Evolutionary conservation across 2,113 vertebrate genomes (phyloP).

Genomic region (Pseudorhombus dupliciocellatus): DNA sequence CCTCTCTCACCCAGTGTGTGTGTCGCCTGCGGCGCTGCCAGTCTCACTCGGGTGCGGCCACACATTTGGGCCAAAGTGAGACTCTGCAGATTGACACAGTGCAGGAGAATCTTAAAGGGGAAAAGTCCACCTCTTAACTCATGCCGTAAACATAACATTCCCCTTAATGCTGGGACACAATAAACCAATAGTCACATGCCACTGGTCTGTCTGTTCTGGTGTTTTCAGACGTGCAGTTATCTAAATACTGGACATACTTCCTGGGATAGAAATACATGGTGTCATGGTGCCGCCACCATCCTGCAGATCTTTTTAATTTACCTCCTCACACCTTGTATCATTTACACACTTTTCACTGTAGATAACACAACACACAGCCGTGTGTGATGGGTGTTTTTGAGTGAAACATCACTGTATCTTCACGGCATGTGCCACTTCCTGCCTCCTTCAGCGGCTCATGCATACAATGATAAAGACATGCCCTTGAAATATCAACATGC

Average conservation of each 20-base stretch:
- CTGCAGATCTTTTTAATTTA: too few species aligned
- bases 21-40: constrained; percentile 9
- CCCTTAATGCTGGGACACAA: too few species aligned
- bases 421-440: neutral
- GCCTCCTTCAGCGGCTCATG: neutral
- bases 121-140: neutral
- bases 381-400: neutral
- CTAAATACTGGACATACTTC: too few species aligned
- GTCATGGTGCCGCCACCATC: too few species aligned
- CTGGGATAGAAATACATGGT: too few species aligned
- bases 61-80: constrained; percentile 43
- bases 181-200: too few species aligned
- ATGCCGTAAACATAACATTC: too few species aligned
- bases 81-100: constrained; percentile 18
- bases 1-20: neutral
- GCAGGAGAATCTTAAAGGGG: neutral
- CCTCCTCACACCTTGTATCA: neutral
- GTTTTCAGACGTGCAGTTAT: too few species aligned
- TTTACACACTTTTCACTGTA: neutral
- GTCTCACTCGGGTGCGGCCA: constrained; percentile 28
- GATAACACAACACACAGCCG: neutral
- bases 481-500: neutral
- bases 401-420: neutral
- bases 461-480: neutral
- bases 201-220: too few species aligned